phyloP scores from a whole-genome alignment of 2,888 invertebrate species.

The Lepetodrilus schrolli region DNA sequence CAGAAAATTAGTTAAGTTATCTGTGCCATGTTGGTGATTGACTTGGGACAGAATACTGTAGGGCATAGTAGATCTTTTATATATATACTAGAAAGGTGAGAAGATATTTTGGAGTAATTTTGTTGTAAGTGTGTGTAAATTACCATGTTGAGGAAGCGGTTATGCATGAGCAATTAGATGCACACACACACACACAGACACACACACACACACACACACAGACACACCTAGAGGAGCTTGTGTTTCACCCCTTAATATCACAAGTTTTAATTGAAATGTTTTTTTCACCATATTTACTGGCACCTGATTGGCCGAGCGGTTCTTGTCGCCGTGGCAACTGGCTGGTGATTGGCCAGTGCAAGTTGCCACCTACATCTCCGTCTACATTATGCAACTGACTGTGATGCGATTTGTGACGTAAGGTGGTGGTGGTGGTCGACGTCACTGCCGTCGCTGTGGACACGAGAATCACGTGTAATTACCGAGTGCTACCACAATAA shows the following conservation, averaged over 20 bases:
- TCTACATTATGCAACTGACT: slow-evolving; percentile 27
- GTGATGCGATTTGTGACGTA: slow-evolving; percentile 19
- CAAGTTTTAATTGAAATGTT: no score
- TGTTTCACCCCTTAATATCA: slow-evolving; percentile 21
- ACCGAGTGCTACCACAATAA: not conserved
- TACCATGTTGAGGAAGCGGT: not conserved
- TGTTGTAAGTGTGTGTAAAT: not conserved
- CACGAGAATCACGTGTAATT: not conserved
- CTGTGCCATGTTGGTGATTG: no score
- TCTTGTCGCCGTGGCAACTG: slow-evolving; percentile 1
- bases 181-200: not conserved
- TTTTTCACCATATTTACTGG: not conserved
- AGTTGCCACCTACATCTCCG: slow-evolving; percentile 16
- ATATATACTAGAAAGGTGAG: no score
- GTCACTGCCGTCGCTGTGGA: not conserved
- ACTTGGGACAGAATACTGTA: no score
- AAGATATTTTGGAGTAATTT: not conserved
- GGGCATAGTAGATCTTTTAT: no score
- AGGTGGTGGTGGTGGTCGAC: no score
- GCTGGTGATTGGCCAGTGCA: slow-evolving; percentile 4
- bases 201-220: not conserved
- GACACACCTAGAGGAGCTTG: not conserved
- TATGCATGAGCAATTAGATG: not conserved
- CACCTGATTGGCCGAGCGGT: slow-evolving; percentile 19
- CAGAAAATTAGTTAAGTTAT: no score